These are phyloP conservation scores for Athene noctua DNA, from an alignment of 2,113 vertebrate genomes.

Conservation along the genomic window DNA sequence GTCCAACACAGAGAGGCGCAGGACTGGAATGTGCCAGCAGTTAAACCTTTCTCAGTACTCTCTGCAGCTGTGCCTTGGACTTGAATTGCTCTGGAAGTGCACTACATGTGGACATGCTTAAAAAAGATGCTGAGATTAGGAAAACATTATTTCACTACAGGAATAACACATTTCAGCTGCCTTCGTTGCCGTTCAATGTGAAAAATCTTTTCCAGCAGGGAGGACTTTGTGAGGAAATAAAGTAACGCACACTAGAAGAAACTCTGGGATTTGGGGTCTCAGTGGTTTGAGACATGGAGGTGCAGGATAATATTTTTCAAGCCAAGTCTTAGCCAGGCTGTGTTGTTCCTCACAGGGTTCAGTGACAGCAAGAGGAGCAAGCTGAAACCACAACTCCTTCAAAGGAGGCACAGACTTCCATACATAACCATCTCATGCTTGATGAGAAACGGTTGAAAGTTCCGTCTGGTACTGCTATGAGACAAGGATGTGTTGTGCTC, in stretches of 20 bases:
- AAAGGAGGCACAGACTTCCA: background rate
- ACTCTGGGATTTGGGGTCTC: background rate
- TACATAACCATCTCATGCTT: too few relatives aligned
- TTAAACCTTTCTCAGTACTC: slow-evolving; percentile 14
- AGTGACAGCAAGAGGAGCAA: background rate
- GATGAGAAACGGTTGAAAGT: background rate
- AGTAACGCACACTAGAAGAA: background rate
- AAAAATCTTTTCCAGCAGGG: background rate
- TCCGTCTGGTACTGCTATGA: background rate
- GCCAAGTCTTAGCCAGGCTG: background rate
- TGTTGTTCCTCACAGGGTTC: background rate
- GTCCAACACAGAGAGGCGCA: background rate
- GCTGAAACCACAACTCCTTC: background rate
- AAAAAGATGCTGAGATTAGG: slow-evolving; percentile 66
- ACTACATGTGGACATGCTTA: slow-evolving; percentile 49
- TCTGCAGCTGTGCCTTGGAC: slow-evolving; percentile 46
- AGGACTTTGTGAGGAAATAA: background rate
- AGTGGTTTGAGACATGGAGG: background rate
- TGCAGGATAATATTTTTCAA: background rate
- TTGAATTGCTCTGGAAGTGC: slow-evolving; percentile 4
- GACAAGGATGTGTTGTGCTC: too few relatives aligned
- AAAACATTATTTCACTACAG: slow-evolving; percentile 56
- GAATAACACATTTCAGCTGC: slow-evolving; percentile 63
- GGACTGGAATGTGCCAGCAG: background rate
- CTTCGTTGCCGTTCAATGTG: background rate